Percentiles rank a stretch among this genome's conserved stretches.
Evolutionary conservation across 2,888 invertebrate genomes (phyloP).

Genomic region (Augiades crinisus): DNA sequence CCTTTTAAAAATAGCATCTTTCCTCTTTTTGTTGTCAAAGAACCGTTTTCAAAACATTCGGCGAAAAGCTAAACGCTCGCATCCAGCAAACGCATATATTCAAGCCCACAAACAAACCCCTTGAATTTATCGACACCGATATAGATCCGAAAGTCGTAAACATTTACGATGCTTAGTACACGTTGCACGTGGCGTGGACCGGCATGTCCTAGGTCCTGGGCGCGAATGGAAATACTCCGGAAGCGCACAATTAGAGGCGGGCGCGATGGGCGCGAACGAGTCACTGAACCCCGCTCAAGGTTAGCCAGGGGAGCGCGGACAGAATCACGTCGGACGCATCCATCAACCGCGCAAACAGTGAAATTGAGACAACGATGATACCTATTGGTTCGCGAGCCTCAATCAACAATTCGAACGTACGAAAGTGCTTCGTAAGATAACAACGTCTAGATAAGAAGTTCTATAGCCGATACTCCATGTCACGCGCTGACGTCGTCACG

Average conservation of each 20-base stretch:
- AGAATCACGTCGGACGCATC: constrained; percentile 53
- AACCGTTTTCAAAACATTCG: neutral
- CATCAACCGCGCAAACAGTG: constrained; percentile 67
- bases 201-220: constrained; percentile 55
- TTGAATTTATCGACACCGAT: constrained; percentile 16
- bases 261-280: constrained; percentile 45
- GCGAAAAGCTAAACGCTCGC: neutral
- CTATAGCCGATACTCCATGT: neutral
- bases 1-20: too few relatives aligned
- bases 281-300: constrained; percentile 70
- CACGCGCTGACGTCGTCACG: constrained; percentile 5
- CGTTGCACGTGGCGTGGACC: constrained; percentile 47
- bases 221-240: constrained; percentile 62
- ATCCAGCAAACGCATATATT: neutral
- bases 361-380: constrained; percentile 52
- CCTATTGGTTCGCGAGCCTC: constrained; percentile 44
- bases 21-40: too few relatives aligned
- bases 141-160: constrained; percentile 26
- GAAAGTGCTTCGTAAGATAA: constrained; percentile 13
- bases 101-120: constrained; percentile 5
- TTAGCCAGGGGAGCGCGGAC: constrained; percentile 61
- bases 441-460: neutral
- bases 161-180: constrained; percentile 43
- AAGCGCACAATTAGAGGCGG: constrained; percentile 60
- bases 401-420: constrained; percentile 18